Evolutionary conservation across 2,888 invertebrate species (phyloP), one percentile per base, ranked within the genome.

Genomic region (Cheilosia scutellata): DNA sequence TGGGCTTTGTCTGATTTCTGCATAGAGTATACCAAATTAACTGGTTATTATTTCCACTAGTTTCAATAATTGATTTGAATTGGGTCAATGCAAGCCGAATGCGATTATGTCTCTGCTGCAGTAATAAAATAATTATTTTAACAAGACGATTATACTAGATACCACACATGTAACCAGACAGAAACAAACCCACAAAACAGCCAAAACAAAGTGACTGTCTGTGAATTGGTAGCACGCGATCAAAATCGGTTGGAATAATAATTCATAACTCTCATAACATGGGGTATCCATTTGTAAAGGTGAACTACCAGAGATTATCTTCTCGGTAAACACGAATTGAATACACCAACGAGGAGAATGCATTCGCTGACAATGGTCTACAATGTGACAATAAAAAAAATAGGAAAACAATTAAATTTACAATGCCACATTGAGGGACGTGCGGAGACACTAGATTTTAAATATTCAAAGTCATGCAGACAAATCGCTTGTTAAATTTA

Each of bases 41-140:
- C 7, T 9, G 33, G 3, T 37, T 9, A 3, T 33, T 9, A 33
- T 3, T 42, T 53, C 16, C 70, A 33, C 5, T 9, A 25, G 47
- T 25, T 49, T 44, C 25, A 79, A 79, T 75, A 79, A 79, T 75
- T 76, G 60, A 76, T 66, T 71, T 74, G 60, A 84, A 74, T 66
- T 60, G 60, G 84, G 84, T 79, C 84, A 84, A 76, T 84, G 79
- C 71, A 75, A 78, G 13, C 71, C 70, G 70, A 66, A 72, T 57
- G 55, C 55, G 33, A 55, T 6, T 37, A 40, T 16, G 27, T 74
- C 20, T 82, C 72, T 49, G 57, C 44, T 16, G 29, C 49, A 70
- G 20, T 20, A 20, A 78, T 78, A 68, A 83, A 74, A 70, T 63
- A 75, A 84, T 84, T 78, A 79, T 68, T 63, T 37, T n/a, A 75